These are phyloP conservation scores for Microtus pennsylvanicus DNA, from an alignment of 2,113 vertebrate genomes.

Conservation along the genomic window DNA sequence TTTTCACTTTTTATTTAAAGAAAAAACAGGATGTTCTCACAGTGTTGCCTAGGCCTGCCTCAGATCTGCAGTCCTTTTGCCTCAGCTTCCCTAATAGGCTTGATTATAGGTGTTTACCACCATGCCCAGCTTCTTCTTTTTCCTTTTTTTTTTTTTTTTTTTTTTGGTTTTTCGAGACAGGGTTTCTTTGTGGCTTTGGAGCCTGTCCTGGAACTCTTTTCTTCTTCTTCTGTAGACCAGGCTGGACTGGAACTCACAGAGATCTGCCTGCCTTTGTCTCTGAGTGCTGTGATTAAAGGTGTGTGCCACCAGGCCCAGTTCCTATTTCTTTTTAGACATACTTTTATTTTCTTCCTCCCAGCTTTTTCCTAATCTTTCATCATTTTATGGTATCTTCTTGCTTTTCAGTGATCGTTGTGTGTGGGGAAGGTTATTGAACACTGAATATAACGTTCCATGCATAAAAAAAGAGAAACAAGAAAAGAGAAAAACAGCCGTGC, in stretches of 20 bases:
- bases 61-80: not conserved
- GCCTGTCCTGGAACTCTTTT: no score
- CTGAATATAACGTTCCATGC: slow-evolving; percentile 29
- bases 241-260: not conserved
- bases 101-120: not conserved
- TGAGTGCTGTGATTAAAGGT: not conserved
- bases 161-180: no score
- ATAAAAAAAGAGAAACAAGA: slow-evolving; percentile 20
- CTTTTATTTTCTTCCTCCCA: not conserved
- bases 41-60: not conserved
- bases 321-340: slow-evolving; percentile 41
- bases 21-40: not conserved
- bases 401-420: slow-evolving; percentile 43
- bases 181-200: no score
- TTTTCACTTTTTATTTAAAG: not conserved
- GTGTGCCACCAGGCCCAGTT: not conserved
- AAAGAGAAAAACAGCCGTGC: not conserved
- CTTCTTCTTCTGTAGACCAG: not conserved
- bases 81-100: not conserved
- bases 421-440: not conserved
- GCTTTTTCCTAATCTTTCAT: slow-evolving; percentile 5
- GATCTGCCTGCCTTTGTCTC: not conserved
- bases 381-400: slow-evolving; percentile 47
- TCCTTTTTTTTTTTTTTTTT: no score
- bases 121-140: not conserved